Evolutionary conservation across 2,888 invertebrate genomes (phyloP).

Genomic region (Phengaris alcon): DNA sequence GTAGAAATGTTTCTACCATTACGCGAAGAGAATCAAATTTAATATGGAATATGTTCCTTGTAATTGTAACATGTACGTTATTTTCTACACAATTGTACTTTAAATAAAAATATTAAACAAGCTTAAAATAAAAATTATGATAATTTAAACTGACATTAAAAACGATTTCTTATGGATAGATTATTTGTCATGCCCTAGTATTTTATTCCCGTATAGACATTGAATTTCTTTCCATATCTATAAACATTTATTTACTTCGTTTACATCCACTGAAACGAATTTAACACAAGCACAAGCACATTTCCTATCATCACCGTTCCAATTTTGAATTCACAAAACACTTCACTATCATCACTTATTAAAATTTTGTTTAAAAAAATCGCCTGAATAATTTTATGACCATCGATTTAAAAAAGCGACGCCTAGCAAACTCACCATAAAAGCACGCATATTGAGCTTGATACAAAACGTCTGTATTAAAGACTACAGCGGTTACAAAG

Average conservation of each 20-base stretch:
- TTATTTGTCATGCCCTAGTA: conserved; percentile 19
- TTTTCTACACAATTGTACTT: background rate
- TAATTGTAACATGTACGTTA: conserved; percentile 11
- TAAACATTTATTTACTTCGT: background rate
- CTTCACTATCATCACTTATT: conserved; percentile 55
- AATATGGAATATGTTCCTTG: conserved; percentile 16
- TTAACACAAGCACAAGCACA: background rate
- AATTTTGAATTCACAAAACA: conserved; percentile 49
- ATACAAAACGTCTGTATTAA: conserved; percentile 44
- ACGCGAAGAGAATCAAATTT: conserved; percentile 23
- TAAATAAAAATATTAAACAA: background rate
- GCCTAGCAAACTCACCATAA: conserved; percentile 71
- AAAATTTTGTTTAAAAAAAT: conserved; percentile 45
- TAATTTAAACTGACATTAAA: background rate
- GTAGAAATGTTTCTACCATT: background rate
- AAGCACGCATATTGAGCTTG: conserved; percentile 72
- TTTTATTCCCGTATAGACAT: conserved; percentile 12
- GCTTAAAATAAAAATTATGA: background rate
- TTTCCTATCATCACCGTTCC: background rate
- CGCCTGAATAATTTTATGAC: conserved; percentile 55
- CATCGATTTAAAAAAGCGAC: conserved; percentile 40
- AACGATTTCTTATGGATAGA: background rate
- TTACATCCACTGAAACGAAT: background rate
- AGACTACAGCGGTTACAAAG: conserved; percentile 46
- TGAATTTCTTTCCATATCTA: background rate